Evolutionary conservation across 2,113 vertebrate genomes (phyloP).

Genomic region (Pterophyllum scalare): DNA sequence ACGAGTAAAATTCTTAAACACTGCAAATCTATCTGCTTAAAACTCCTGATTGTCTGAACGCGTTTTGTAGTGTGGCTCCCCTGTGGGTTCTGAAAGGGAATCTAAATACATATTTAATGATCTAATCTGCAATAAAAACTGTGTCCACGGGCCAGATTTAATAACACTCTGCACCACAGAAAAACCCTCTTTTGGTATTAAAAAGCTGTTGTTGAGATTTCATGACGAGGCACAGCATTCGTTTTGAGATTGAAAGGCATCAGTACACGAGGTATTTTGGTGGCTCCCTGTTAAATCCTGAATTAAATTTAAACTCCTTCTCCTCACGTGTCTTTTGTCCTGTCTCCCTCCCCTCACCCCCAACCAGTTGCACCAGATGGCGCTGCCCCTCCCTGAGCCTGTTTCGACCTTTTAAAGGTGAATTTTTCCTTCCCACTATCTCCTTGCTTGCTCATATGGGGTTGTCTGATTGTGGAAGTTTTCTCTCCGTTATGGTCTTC

Average conservation of each 20-base stretch:
- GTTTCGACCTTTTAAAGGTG: no score
- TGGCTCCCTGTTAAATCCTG: neutral
- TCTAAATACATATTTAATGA: slow-evolving; percentile 3
- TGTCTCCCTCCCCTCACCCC: no score
- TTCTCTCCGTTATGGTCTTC: no score
- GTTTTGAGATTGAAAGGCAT: neutral
- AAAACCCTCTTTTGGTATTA: neutral
- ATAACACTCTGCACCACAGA: neutral
- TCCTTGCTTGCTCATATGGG: no score
- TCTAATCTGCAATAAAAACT: neutral
- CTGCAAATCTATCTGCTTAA: neutral
- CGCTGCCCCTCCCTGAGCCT: no score
- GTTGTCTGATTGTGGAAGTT: no score
- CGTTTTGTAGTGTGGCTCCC: neutral
- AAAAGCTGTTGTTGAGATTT: neutral
- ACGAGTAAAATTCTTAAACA: neutral
- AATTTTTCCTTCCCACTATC: no score
- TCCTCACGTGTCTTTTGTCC: no score
- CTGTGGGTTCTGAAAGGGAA: neutral
- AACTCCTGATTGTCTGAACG: neutral
- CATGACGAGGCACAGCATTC: neutral
- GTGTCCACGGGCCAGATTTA: slow-evolving; percentile 2
- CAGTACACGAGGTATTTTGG: neutral
- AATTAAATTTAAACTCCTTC: no score
- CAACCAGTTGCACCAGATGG: no score